Evolutionary conservation across 2,888 invertebrate genomes (phyloP), one percentile per base, ranked within the genome.

Genomic region (Vanessa cardui): DNA sequence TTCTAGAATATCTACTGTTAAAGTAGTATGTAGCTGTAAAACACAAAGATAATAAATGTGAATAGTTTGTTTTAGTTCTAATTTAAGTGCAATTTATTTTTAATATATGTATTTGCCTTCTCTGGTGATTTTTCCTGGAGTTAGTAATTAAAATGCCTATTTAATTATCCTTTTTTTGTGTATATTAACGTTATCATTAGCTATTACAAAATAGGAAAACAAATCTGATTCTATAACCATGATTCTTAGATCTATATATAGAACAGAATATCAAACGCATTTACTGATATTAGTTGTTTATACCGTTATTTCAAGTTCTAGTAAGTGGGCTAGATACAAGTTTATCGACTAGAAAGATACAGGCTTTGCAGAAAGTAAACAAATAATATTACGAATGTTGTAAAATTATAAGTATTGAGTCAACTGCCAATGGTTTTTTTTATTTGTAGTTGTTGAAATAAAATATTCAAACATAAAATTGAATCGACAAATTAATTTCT

Each of bases 251-350:
- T 12, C 54, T 33, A 39, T 33, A 60, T 54, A 60, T 26, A 52
- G 54, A 60, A 46, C 46, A 52, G 46, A 65, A 46, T 47, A 52
- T 66, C 46, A 21, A 60, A 54, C 46, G 39, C 18, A 39, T 31
- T 54, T 31, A 54, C 54, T 31, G 31, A 54, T 33, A 33, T 54
- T 33, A 54, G 60, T 54, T 44, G 47, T 52, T 50, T 52, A 21
- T 2, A 61, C 54, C 60, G 65, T 66, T 61, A 66, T 31, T 66
- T 66, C 54, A 61, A 60, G 60, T 66, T 60, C 50, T 66, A 33
- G 39, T 47, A 61, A 66, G 46, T 50, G 50, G 65, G 60, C 39
- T 66, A 54, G 33, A 33, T 54, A 61, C 33, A 7, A 60, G n/a
- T 45, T 21, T 50, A 45, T 60, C n/a, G 21, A 31, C 31, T 33